Conservation (phyloP, 2,888 invertebrate species). For the Elegia similella region DNA sequence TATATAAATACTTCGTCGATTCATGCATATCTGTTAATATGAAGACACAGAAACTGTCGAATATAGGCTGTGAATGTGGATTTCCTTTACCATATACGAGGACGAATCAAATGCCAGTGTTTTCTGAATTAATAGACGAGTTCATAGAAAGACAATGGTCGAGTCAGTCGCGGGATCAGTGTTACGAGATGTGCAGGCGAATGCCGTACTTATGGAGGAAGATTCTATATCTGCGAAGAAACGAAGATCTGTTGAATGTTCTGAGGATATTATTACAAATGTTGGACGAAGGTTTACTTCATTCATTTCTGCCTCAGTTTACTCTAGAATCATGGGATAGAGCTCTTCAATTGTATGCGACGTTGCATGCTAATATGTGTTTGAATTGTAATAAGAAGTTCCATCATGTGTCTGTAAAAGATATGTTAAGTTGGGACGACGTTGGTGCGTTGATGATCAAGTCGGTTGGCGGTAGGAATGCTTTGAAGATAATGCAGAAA, state of each 20-base stretch:
- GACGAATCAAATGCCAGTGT: constrained; percentile 65
- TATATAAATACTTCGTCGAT: constrained; percentile 78
- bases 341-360: constrained; percentile 76
- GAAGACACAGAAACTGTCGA: constrained; percentile 59
- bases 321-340: constrained; percentile 83
- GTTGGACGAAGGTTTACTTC: constrained; percentile 78
- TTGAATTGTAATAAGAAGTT: constrained; percentile 82
- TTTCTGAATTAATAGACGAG: constrained; percentile 78
- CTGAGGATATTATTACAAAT: constrained; percentile 83
- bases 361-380: constrained; percentile 81
- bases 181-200: constrained; percentile 76
- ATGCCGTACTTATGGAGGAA: constrained; percentile 85
- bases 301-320: constrained; percentile 77
- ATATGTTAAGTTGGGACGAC: constrained; percentile 82
- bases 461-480: constrained; percentile 81
- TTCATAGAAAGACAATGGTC: constrained; percentile 78
- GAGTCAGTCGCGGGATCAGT: constrained; percentile 62
- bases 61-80: constrained; percentile 81
- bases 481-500: constrained; percentile 79
- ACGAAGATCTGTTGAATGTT: constrained; percentile 74
- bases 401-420: constrained; percentile 63
- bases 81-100: constrained; percentile 79
- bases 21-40: constrained; percentile 82
- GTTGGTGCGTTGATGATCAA: constrained; percentile 82
- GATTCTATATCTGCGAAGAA: constrained; percentile 73